Conservation (phyloP, 2,113 vertebrate genomes). For the Leuciscus idus region DNA sequence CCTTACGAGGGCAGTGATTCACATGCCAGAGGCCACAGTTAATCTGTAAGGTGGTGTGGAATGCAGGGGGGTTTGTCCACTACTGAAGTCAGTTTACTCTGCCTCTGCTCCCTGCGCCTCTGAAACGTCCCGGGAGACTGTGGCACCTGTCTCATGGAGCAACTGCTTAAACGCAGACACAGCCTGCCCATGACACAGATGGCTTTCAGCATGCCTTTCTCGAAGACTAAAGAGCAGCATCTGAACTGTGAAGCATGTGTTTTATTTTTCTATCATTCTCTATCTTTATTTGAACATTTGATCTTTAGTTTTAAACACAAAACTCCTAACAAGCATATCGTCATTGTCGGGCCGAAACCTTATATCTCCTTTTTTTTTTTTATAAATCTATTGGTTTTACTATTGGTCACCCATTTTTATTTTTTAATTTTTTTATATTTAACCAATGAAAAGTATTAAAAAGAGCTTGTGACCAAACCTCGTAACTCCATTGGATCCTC, state of each 20-base stretch:
- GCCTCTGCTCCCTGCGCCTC: slow-evolving; percentile 11
- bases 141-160: slow-evolving; percentile 62
- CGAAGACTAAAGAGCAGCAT: slow-evolving; percentile 30
- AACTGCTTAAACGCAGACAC: slow-evolving; percentile 65
- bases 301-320: background rate
- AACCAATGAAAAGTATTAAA: too few species aligned
- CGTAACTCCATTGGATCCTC: too few species aligned
- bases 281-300: background rate
- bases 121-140: slow-evolving; percentile 18
- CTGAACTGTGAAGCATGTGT: slow-evolving; percentile 50
- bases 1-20: background rate
- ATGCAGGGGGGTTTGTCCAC: slow-evolving; percentile 16
- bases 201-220: slow-evolving; percentile 47
- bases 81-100: slow-evolving; percentile 43
- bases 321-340: background rate
- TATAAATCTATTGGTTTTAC: too few species aligned
- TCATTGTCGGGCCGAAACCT: too few species aligned
- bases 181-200: slow-evolving; percentile 26
- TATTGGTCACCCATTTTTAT: too few species aligned
- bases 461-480: too few species aligned
- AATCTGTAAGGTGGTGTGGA: slow-evolving; percentile 27
- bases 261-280: background rate
- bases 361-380: too few species aligned
- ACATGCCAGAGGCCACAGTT: slow-evolving; percentile 18
- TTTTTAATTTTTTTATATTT: too few species aligned